Evolutionary conservation across 2,888 invertebrate species (phyloP).

Genomic region (Acanthosepion esculentum): DNA sequence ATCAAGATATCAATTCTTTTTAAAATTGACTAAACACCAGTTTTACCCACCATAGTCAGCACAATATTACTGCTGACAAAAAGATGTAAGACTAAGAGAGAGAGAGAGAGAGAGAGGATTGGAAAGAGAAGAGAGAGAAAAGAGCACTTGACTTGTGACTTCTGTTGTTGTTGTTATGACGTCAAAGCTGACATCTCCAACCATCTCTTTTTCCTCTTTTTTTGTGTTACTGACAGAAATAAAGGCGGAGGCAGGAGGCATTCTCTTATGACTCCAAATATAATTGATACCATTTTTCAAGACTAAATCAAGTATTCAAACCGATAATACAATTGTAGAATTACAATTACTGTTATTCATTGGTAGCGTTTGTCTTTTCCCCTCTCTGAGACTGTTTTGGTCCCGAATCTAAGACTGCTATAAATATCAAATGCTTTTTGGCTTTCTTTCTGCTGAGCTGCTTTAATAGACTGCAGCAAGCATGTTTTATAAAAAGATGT

Average conservation of each 20-base stretch:
- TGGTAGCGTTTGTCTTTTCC: too few species aligned
- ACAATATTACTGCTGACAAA: neutral
- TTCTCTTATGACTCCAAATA: neutral
- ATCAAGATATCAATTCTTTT: neutral
- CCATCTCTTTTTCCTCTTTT: neutral
- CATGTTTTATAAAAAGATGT: too few species aligned
- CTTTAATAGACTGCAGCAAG: too few species aligned
- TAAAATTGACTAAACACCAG: slow-evolving; percentile 11
- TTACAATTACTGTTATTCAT: too few species aligned
- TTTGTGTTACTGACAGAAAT: neutral
- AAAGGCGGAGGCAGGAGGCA: neutral
- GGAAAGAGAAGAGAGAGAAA: neutral
- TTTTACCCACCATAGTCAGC: neutral
- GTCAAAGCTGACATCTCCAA: slow-evolving; percentile 10
- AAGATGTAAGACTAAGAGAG: too few species aligned
- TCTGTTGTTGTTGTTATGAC: slow-evolving; percentile 11
- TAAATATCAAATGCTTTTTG: too few species aligned
- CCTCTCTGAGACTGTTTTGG: too few species aligned
- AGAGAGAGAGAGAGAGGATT: neutral
- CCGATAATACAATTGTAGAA: too few species aligned
- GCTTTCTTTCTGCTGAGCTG: too few species aligned
- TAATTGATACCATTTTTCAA: neutral
- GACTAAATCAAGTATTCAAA: too few species aligned
- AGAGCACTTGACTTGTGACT: neutral
- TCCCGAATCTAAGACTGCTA: too few species aligned